Evolutionary conservation across 1,140 invertebrate species (phyloP).

Genomic region (Tetranychus urticae): DNA sequence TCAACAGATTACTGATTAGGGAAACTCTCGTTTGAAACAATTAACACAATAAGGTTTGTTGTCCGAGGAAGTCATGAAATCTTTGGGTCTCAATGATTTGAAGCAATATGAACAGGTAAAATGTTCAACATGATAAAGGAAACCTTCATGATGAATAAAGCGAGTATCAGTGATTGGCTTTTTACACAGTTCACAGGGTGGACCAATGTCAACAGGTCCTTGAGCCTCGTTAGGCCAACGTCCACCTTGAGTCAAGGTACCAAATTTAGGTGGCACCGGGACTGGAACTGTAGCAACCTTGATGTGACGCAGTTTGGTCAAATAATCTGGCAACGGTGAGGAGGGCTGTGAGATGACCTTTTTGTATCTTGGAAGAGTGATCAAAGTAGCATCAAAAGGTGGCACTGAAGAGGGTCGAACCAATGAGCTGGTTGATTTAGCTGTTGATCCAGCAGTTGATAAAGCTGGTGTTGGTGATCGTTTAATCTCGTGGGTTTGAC

Average conservation of each 20-base stretch:
- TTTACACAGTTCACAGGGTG: slow-evolving; percentile 5
- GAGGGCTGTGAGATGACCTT: neutral
- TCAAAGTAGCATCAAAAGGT: neutral
- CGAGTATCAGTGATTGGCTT: slow-evolving; percentile 5
- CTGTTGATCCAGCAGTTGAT: neutral
- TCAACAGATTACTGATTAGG: neutral
- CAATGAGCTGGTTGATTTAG: no score
- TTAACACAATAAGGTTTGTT: slow-evolving; percentile 5
- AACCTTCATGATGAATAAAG: slow-evolving; percentile 1
- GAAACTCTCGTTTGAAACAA: slow-evolving; percentile 2
- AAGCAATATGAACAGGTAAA: slow-evolving; percentile 4
- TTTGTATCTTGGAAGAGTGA: neutral
- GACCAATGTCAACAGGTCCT: neutral
- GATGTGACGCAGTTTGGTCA: neutral
- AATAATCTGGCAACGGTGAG: neutral
- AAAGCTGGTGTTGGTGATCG: neutral
- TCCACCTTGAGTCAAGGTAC: neutral
- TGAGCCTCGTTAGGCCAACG: neutral
- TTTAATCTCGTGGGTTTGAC: neutral
- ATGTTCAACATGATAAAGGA: slow-evolving; percentile 4
- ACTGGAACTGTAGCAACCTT: neutral
- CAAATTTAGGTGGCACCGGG: slow-evolving; percentile 1
- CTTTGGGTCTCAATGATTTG: slow-evolving; percentile 1
- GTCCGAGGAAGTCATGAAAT: slow-evolving; percentile 2
- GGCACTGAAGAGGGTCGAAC: neutral